phyloP scores from a whole-genome alignment of 2,888 invertebrate species.

The Gandaritis pyraliata region DNA sequence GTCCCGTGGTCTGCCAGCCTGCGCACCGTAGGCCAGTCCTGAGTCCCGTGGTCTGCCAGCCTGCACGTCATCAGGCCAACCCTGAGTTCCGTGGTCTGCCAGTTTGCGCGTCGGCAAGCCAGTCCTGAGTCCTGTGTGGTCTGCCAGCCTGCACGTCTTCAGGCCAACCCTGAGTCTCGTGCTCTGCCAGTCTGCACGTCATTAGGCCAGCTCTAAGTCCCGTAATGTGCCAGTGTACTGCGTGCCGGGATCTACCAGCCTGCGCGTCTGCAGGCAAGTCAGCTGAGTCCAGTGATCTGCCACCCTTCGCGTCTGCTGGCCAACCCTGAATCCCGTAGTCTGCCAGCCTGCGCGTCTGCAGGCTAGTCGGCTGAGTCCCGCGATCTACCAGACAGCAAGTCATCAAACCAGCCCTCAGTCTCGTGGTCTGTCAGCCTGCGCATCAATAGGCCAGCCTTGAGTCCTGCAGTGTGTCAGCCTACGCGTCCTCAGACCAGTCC shows the following conservation, averaged over 20 bases:
- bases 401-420: constrained; percentile 3
- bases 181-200: not conserved
- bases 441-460: not conserved
- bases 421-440: constrained; percentile 5
- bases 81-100: not conserved
- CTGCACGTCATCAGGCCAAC: not conserved
- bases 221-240: constrained; percentile 2
- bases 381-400: not conserved
- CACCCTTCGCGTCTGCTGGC: not conserved
- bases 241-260: constrained; percentile 5
- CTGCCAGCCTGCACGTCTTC: not conserved
- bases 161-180: not conserved
- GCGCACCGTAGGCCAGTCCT: not conserved
- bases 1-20: not conserved
- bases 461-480: constrained; percentile 4
- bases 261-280: constrained; percentile 3
- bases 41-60: not conserved
- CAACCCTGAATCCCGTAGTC: not conserved
- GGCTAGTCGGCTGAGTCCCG: not conserved
- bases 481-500: constrained; percentile 1
- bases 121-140: not conserved
- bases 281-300: constrained; percentile 2
- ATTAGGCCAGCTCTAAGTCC: not conserved
- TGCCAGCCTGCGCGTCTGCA: constrained; percentile 9
- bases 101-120: not conserved